These are phyloP conservation scores for Chionomys nivalis DNA, from an alignment of 2,113 vertebrate species.

Conservation along the genomic window DNA sequence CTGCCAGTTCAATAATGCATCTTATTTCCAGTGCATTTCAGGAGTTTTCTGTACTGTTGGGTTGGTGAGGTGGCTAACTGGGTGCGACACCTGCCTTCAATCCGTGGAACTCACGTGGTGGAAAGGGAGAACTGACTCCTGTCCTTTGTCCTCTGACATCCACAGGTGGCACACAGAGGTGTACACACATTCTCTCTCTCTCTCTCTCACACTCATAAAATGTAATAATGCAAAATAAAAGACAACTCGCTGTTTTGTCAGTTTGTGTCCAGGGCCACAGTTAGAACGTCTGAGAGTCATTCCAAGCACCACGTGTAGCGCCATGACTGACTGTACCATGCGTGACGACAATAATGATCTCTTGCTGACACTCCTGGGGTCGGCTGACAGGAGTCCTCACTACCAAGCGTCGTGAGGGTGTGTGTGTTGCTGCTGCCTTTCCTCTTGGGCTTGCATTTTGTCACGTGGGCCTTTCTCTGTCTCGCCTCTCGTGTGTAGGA, in stretches of 20 bases:
- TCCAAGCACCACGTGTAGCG: not conserved
- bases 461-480: not conserved
- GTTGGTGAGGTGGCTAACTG: not conserved
- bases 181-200: too few species aligned
- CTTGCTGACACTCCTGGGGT: not conserved
- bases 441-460: rapidly evolving
- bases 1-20: not conserved
- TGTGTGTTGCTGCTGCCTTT: not conserved
- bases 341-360: not conserved
- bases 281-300: not conserved
- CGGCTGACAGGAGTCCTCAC: not conserved
- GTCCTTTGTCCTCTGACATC: too few species aligned
- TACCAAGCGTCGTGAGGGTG: rapidly evolving
- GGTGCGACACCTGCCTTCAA: not conserved
- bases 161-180: too few species aligned
- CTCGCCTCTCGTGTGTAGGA: conserved; percentile 86
- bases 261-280: not conserved
- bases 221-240: not conserved
- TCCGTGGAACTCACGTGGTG: not conserved
- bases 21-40: not conserved
- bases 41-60: not conserved
- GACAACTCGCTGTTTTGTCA: not conserved
- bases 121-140: not conserved
- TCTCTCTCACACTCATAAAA: not conserved
- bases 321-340: not conserved